A percentile compares a stretch with the other conserved stretches of the same genome.
phyloP scores from a whole-genome alignment of 2,888 invertebrate genomes.

The Diarsia dahlii region DNA sequence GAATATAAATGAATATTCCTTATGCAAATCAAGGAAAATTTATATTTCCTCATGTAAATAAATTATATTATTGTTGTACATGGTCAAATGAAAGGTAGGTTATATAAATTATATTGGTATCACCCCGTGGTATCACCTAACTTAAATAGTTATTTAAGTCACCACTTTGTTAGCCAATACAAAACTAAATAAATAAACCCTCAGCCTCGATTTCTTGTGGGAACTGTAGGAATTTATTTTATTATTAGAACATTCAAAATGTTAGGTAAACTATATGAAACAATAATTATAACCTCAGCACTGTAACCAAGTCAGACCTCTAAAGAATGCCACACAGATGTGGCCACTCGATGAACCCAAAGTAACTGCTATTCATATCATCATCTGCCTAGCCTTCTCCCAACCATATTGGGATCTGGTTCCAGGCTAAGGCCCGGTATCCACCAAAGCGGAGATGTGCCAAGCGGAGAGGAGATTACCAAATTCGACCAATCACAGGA shows the following conservation, averaged over 20 bases:
- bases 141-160: not conserved
- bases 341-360: not conserved
- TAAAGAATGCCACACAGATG: not conserved
- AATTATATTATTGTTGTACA: slow-evolving; percentile 1
- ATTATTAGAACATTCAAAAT: not conserved
- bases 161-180: not conserved
- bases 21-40: not conserved
- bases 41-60: slow-evolving; percentile 26
- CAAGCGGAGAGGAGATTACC: too few species aligned
- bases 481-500: too few species aligned
- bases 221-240: not conserved
- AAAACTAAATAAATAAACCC: not conserved
- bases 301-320: not conserved
- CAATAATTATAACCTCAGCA: not conserved
- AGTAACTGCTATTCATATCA: not conserved
- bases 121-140: not conserved
- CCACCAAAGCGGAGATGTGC: too few species aligned
- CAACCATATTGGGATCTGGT: too few species aligned
- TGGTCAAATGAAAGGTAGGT: not conserved
- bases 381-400: too few species aligned
- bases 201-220: not conserved
- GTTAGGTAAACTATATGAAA: not conserved
- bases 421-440: too few species aligned
- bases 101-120: not conserved
- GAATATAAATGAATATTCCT: slow-evolving; percentile 20